Evolutionary conservation across 1,140 invertebrate species (phyloP).

Genomic region (Centruroides vittatus): DNA sequence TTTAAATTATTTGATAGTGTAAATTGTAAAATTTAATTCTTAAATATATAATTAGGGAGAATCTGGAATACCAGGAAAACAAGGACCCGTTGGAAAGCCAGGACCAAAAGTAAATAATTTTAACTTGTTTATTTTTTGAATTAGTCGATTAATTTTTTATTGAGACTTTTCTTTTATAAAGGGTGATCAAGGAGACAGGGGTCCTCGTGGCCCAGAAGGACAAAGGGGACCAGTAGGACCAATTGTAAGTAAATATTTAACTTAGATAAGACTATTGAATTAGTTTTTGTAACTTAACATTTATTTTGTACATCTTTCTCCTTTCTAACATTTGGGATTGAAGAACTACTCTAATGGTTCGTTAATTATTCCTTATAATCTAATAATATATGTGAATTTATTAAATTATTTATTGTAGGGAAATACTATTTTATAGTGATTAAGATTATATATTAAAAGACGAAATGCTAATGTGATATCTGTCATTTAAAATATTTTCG

Average conservation of each 20-base stretch:
- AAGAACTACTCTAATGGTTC: no score
- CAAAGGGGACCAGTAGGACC: conserved; percentile 6
- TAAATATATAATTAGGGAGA: conserved; percentile 6
- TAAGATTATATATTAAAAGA: no score
- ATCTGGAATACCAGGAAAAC: conserved; percentile 11
- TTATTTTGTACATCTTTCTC: background rate
- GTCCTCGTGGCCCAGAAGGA: conserved; percentile 9
- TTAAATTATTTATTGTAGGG: no score
- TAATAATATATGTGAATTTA: no score
- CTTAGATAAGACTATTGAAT: background rate
- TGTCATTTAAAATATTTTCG: no score
- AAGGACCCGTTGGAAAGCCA: conserved; percentile 10
- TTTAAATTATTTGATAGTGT: no score
- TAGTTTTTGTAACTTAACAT: background rate
- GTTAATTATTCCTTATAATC: no score
- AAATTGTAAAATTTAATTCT: background rate
- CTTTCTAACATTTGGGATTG: no score
- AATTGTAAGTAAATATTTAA: conserved; percentile 1
- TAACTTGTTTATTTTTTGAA: background rate
- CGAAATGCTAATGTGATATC: no score
- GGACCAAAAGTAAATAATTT: conserved; percentile 5
- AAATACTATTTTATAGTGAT: no score
- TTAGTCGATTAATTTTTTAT: background rate
- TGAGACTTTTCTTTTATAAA: background rate
- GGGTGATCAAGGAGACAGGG: conserved; percentile 11